Base-by-base conservation (phyloP, 1,140 invertebrate genomes). In the Phenacoccus solenopsis region DNA sequence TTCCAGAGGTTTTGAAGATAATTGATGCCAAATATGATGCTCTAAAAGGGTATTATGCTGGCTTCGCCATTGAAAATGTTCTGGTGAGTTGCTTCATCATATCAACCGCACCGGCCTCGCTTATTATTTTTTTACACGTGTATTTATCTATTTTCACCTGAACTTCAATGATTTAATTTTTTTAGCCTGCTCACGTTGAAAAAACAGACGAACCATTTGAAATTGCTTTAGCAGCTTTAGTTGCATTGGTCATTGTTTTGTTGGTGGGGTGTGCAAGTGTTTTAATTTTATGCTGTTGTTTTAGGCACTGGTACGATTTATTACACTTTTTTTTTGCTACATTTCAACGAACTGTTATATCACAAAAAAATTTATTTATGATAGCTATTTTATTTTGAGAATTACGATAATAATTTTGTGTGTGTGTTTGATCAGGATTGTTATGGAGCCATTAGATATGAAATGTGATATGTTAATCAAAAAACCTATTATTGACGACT, bases 221-320 rank as follows among this genome's bases (percentile, higher is more conserved):
- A 79, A 86, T 91, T 32, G 90, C 90, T 10, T 79, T 94, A 32
- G 90, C 90, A 30, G 91, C 90, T 21, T 77, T 94, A 13, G 91
- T 94, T 73, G 91, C 92, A 25, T 80, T 95, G 25, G 80, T 94
- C 1, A 88, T 94, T 35, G 89, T 94, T 1, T 81, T 94, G 2
- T 87, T 93, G 73, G 90, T 94, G 35, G 92, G 91, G 35, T 87
- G 91, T 49, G 85, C 94, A 27, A 92, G 90, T 0, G 91, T 94
- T 75, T 86, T 90, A 35, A 88, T 94, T 3, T 87, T 94, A 2
- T 94, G 92, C 76, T 93, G 91, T 73, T 94, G 91, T 78, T 82
- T 94, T 21, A 88, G 90, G 76, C 89, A 91, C 78, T 93, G 90
- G 89, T 88, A 82, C 78, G 80, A 81, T 32, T 3, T 9, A 28